These are phyloP conservation scores for Chelonia mydas DNA, from an alignment of 2,797 vertebrate genomes.

Conservation along the genomic window DNA sequence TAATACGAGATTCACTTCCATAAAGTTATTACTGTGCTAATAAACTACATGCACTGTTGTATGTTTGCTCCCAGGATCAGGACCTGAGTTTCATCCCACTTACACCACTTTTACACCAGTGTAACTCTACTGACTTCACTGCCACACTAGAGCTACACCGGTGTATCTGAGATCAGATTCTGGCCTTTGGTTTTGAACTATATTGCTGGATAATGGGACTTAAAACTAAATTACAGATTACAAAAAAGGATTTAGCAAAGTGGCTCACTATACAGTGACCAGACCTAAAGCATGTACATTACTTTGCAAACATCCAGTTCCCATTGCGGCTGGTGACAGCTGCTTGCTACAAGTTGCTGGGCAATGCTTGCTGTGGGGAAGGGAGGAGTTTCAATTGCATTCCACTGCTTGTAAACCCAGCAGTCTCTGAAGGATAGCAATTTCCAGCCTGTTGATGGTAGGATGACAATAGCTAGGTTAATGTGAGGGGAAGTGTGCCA, in stretches of 20 bases:
- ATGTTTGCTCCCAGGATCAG: background rate
- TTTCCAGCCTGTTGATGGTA: constrained; percentile 37
- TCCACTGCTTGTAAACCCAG: background rate
- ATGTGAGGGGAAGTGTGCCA: constrained; percentile 46
- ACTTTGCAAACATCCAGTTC: background rate
- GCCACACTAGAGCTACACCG: background rate
- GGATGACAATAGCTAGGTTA: constrained; percentile 52
- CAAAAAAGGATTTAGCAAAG: background rate
- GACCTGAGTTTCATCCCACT: background rate
- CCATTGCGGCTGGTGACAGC: background rate
- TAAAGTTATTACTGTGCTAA: background rate
- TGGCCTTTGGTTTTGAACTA: background rate
- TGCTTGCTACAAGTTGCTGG: background rate
- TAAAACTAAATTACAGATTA: background rate
- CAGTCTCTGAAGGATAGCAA: background rate
- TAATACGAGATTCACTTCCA: background rate
- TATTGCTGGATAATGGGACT: background rate
- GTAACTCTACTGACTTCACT: background rate
- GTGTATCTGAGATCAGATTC: background rate
- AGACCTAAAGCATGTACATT: background rate
- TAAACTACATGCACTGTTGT: accelerated
- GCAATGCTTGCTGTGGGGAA: background rate
- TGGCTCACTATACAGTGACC: background rate
- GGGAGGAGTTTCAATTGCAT: background rate
- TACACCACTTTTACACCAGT: background rate